Percentiles rank a stretch among this genome's conserved stretches.
phyloP scores from a whole-genome alignment of 2,113 vertebrate genomes.

The Daubentonia madagascariensis region DNA sequence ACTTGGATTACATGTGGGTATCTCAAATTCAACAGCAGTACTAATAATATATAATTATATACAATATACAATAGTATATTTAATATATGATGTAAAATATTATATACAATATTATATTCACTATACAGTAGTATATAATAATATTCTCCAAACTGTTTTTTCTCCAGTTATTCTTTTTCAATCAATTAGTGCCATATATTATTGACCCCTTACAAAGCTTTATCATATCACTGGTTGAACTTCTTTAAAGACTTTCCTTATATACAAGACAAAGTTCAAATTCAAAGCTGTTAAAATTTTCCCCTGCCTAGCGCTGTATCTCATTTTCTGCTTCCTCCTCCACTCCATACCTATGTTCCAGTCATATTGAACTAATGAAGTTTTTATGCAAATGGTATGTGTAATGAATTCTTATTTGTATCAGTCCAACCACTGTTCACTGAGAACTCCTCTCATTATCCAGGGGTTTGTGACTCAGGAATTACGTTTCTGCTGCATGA shows the following conservation, averaged over 20 bases:
- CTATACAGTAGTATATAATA: not conserved
- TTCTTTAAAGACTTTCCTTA: not conserved
- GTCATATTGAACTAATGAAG: not conserved
- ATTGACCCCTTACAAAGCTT: not conserved
- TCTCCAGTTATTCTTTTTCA: not conserved
- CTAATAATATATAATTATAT: not conserved
- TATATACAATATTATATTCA: not conserved
- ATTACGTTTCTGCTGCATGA: not conserved
- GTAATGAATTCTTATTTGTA: not conserved
- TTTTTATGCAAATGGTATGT: not conserved
- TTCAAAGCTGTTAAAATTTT: not conserved
- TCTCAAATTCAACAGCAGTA: not conserved
- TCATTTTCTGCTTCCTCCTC: not conserved
- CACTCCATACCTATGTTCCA: not conserved
- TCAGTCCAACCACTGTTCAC: not conserved
- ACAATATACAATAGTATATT: not conserved
- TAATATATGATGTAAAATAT: not conserved
- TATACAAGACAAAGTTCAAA: not conserved
- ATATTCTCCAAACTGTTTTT: not conserved
- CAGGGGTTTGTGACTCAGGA: not conserved
- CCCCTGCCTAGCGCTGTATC: not conserved
- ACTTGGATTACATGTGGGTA: not conserved
- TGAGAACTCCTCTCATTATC: not conserved
- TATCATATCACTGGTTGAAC: not conserved
- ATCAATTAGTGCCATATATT: not conserved